These are phyloP conservation scores for Pristionchus maxplancki DNA, from an alignment of 2,888 invertebrate species.

Conservation along the genomic window DNA sequence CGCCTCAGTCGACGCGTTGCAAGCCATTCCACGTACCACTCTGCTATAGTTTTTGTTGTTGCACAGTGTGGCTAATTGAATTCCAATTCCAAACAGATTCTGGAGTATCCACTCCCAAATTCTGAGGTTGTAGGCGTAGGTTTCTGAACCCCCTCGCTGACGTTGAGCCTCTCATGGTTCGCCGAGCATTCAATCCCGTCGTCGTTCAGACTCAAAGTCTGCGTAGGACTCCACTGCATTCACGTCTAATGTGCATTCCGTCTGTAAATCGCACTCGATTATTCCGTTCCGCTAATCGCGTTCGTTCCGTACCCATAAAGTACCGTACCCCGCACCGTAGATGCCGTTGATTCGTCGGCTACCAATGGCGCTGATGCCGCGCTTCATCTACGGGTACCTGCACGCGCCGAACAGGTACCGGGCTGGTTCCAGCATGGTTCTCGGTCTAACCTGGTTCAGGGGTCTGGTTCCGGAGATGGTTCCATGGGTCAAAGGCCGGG, in stretches of 20 bases:
- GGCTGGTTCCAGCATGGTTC: neutral
- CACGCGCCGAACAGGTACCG: slow-evolving; percentile 32
- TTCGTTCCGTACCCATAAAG: neutral
- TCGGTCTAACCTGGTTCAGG: no score
- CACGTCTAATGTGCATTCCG: neutral
- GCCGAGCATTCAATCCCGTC: neutral
- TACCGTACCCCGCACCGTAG: slow-evolving; percentile 18
- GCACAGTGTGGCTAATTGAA: neutral
- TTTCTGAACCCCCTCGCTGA: neutral
- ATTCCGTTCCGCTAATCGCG: neutral
- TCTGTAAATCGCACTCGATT: no score
- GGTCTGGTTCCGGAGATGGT: no score
- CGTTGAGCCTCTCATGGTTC: neutral
- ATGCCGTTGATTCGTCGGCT: slow-evolving; percentile 41
- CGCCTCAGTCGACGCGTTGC: neutral
- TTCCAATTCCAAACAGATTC: neutral
- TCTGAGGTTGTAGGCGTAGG: neutral
- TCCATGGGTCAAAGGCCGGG: neutral
- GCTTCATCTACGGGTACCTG: slow-evolving; percentile 47
- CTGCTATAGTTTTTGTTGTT: neutral
- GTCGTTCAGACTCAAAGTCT: neutral
- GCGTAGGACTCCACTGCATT: neutral
- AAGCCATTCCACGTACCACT: neutral
- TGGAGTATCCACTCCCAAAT: neutral
- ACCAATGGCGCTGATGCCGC: slow-evolving; percentile 24